Percentiles rank a stretch among this genome's conserved stretches.
These are phyloP conservation scores for Rosalia funebris DNA, from an alignment of 2,888 invertebrate species.

Conservation along the genomic window DNA sequence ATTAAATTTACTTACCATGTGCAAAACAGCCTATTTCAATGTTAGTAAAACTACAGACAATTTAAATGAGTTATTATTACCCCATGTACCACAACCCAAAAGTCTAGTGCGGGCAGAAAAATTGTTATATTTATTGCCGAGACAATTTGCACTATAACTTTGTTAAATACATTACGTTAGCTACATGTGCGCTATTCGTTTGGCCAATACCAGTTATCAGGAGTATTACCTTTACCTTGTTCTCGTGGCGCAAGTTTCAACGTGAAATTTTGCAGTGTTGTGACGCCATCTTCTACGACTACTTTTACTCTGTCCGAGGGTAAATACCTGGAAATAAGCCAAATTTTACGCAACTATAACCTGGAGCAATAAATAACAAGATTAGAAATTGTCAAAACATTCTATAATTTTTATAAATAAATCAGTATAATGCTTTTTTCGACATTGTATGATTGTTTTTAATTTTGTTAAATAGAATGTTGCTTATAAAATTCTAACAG, in stretches of 20 bases:
- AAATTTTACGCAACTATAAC: too few species aligned
- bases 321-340: constrained; percentile 65
- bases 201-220: constrained; percentile 50
- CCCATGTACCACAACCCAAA: not conserved
- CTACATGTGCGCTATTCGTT: not conserved
- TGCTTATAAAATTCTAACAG: too few species aligned
- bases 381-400: too few species aligned
- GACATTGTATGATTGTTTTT: too few species aligned
- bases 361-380: too few species aligned
- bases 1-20: not conserved
- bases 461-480: too few species aligned
- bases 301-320: constrained; percentile 63
- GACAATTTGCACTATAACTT: not conserved
- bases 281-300: constrained; percentile 59
- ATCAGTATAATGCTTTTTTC: too few species aligned
- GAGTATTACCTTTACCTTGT: constrained; percentile 49
- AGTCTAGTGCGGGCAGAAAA: not conserved
- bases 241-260: constrained; percentile 53
- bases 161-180: not conserved
- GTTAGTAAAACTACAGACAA: not conserved
- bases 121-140: not conserved
- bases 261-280: constrained; percentile 64
- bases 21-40: not conserved
- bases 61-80: not conserved
- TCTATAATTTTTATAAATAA: too few species aligned